Percentiles rank a stretch among this genome's conserved stretches.
These are phyloP conservation scores for Nyctalus aviator DNA, from an alignment of 2,797 vertebrate genomes.

Conservation along the genomic window DNA sequence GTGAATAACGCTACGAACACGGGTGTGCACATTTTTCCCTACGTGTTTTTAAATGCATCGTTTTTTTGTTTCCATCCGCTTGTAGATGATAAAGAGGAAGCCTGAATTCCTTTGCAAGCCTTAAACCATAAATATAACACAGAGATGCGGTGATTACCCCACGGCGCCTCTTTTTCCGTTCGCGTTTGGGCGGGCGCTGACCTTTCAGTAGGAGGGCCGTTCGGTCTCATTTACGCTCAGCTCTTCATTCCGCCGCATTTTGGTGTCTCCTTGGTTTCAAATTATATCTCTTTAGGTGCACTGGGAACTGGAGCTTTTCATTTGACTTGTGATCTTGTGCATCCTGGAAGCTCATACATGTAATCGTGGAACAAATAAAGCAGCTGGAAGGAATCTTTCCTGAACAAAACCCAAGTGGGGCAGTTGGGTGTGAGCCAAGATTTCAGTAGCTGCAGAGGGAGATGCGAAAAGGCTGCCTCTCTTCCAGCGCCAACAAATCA, in stretches of 20 bases:
- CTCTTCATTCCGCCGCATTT: constrained; percentile 54
- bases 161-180: constrained; percentile 24
- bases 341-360: constrained; percentile 85
- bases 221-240: constrained; percentile 52
- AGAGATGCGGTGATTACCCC: background rate
- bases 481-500: constrained; percentile 15
- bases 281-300: constrained; percentile 68
- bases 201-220: constrained; percentile 15
- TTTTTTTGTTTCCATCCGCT: constrained; percentile 8
- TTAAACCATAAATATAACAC: background rate
- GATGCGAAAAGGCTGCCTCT: constrained; percentile 81
- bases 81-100: constrained; percentile 2
- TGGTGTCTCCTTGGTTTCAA: constrained; percentile 71
- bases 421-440: constrained; percentile 85
- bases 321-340: constrained; percentile 84
- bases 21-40: background rate
- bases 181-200: background rate
- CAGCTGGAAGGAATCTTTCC: constrained; percentile 88
- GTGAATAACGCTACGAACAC: background rate
- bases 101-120: background rate
- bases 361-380: constrained; percentile 86
- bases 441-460: constrained; percentile 84
- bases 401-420: constrained; percentile 87
- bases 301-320: constrained; percentile 76
- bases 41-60: background rate